phyloP scores from a whole-genome alignment of 2,888 invertebrate genomes.

The Lepeophtheirus nordmannii region DNA sequence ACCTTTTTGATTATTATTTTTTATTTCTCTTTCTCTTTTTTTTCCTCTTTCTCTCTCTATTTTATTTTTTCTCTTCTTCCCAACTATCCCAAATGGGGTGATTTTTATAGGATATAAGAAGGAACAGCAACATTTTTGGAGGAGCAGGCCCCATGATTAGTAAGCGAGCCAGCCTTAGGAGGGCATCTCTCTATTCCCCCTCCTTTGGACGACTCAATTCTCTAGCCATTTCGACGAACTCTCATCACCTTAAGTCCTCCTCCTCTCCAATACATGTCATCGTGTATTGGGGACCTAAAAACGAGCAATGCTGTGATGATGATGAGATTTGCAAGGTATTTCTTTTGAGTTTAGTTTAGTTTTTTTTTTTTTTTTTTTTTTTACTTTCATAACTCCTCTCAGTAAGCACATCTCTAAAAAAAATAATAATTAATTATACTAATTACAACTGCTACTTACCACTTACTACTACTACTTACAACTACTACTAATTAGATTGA shows the following conservation, averaged over 20 bases:
- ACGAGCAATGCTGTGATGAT: background rate
- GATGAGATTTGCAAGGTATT: background rate
- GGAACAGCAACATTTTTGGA: conserved; percentile 1
- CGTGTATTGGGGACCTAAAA: background rate
- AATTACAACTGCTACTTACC: too few relatives aligned
- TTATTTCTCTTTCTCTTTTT: too few relatives aligned
- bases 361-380: too few relatives aligned
- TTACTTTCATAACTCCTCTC: background rate
- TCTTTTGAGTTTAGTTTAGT: too few relatives aligned
- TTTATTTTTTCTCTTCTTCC: conserved; percentile 3
- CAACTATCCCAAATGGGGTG: background rate
- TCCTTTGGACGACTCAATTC: background rate
- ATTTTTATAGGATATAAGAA: background rate
- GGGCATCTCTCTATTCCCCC: conserved; percentile 4
- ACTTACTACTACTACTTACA: background rate
- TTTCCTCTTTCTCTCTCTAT: background rate
- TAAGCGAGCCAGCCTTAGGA: conserved; percentile 3
- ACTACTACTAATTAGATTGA: too few relatives aligned
- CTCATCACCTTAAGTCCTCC: background rate
- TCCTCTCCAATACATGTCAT: background rate
- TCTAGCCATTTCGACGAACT: background rate
- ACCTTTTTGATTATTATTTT: too few relatives aligned
- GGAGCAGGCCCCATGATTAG: background rate
- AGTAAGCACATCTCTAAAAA: background rate
- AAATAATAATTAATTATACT: too few relatives aligned